Evolutionary conservation across 2,888 invertebrate genomes (phyloP).

Genomic region (Blera fallax): DNA sequence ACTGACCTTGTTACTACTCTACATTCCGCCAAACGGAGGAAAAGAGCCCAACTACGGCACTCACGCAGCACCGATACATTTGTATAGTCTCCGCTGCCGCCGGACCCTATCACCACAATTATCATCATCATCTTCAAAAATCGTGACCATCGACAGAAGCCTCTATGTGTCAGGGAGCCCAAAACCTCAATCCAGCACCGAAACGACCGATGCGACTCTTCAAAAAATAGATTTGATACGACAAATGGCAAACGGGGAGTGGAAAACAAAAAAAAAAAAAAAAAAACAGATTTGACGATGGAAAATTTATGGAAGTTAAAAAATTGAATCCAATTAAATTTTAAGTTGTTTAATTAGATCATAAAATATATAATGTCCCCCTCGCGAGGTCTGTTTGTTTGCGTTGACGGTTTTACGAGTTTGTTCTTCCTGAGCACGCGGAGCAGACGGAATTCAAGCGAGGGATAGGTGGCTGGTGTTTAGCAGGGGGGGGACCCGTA

Average conservation of each 20-base stretch:
- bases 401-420: constrained; percentile 5
- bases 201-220: background rate
- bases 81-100: background rate
- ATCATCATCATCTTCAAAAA: constrained; percentile 54
- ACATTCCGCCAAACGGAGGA: background rate
- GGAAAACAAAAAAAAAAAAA: background rate
- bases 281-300: constrained; percentile 31
- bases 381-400: background rate
- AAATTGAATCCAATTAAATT: constrained; percentile 63
- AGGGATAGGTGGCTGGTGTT: too few relatives aligned
- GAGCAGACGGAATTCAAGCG: background rate
- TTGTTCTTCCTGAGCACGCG: background rate
- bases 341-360: constrained; percentile 65
- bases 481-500: background rate
- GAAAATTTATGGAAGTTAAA: constrained; percentile 59
- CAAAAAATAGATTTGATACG: constrained; percentile 5
- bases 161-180: background rate
- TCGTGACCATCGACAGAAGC: constrained; percentile 55
- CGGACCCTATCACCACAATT: constrained; percentile 62
- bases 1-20: constrained; percentile 46
- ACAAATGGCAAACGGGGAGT: too few relatives aligned
- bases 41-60: background rate
- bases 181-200: constrained; percentile 13
- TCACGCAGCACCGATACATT: background rate
- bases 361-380: constrained; percentile 6